These are phyloP conservation scores for Vimba vimba DNA, from an alignment of 2,113 vertebrate species.

Conservation along the genomic window DNA sequence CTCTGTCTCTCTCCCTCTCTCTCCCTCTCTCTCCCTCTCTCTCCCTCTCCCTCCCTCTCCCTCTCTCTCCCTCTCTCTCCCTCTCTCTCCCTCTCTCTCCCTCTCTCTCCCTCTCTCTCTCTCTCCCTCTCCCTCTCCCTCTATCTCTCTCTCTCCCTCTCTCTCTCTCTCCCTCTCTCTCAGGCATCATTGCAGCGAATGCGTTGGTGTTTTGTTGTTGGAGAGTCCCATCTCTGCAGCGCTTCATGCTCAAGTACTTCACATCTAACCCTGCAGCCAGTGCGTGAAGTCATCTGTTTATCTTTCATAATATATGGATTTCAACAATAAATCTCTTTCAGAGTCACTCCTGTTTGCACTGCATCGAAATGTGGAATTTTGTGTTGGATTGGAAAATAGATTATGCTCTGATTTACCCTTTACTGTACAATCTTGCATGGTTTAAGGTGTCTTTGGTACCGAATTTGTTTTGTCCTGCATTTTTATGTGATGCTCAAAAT, in stretches of 20 bases:
- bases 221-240: constrained; percentile 86
- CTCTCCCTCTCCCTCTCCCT: too few species aligned
- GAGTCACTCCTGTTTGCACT: not conserved
- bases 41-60: too few species aligned
- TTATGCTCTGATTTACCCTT: not conserved
- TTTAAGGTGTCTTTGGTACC: not conserved
- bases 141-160: too few species aligned
- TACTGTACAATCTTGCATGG: not conserved
- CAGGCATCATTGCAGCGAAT: constrained; percentile 93
- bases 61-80: too few species aligned
- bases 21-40: too few species aligned
- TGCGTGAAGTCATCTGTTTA: constrained; percentile 74
- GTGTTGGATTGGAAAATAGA: not conserved
- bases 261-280: constrained; percentile 92
- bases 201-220: constrained; percentile 90
- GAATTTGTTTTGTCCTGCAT: not conserved
- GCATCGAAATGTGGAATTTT: not conserved
- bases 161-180: not conserved
- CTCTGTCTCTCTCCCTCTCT: too few species aligned
- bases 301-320: not conserved
- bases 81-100: too few species aligned
- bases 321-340: not conserved
- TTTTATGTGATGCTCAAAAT: not conserved
- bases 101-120: too few species aligned
- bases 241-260: constrained; percentile 90